Conservation (phyloP, 1,140 invertebrate species). For the Diabrotica undecimpunctata region DNA sequence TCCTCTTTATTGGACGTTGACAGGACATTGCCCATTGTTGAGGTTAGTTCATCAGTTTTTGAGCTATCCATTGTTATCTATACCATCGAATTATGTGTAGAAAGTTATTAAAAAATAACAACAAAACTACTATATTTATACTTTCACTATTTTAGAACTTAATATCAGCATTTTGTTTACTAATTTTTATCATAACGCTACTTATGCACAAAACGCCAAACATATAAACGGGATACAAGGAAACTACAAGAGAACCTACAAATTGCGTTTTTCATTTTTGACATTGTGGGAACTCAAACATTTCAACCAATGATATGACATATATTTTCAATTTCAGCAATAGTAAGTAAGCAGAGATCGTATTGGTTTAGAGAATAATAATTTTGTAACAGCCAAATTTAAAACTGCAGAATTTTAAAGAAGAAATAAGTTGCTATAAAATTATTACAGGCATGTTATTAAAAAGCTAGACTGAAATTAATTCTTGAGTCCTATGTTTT, state of each 20-base stretch:
- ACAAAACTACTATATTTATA: background rate
- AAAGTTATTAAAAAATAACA: background rate
- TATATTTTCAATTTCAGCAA: no score
- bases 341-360: no score
- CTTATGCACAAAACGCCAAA: background rate
- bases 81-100: background rate
- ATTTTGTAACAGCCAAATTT: no score
- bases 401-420: no score
- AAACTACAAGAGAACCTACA: background rate
- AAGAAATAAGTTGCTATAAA: no score
- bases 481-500: no score
- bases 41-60: conserved; percentile 36
- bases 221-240: background rate
- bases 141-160: background rate
- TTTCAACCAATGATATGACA: no score
- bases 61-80: conserved; percentile 58
- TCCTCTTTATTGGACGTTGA: conserved; percentile 32
- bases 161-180: background rate
- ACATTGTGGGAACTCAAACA: background rate
- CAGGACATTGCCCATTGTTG: conserved; percentile 33
- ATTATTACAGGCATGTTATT: no score
- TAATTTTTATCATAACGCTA: conserved; percentile 1
- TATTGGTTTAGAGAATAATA: no score
- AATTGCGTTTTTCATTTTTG: background rate
- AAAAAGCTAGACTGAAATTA: no score